Percentiles rank a stretch among this genome's conserved stretches.
These are phyloP conservation scores for Globodera rostochiensis DNA, from an alignment of 1,140 invertebrate genomes.

Conservation along the genomic window DNA sequence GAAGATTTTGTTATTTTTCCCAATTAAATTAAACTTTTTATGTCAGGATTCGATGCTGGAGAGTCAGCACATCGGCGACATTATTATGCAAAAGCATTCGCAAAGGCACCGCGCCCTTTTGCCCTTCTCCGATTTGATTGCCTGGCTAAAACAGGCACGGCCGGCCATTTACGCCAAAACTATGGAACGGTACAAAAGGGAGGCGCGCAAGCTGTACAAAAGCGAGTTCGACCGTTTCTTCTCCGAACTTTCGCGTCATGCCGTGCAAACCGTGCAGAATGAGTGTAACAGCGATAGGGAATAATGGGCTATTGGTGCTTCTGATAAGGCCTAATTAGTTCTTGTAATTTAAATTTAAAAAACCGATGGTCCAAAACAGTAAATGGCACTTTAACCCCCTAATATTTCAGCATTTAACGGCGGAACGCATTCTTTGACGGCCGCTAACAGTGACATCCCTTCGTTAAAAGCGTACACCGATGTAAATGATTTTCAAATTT, in stretches of 20 bases:
- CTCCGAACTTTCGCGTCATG: constrained; percentile 30
- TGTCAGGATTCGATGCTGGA: constrained; percentile 44
- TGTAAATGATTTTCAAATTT: constrained; percentile 17
- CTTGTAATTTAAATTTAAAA: too few relatives aligned
- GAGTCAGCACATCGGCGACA: constrained; percentile 39
- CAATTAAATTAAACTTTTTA: constrained; percentile 14
- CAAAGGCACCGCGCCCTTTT: constrained; percentile 45
- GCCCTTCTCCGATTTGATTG: constrained; percentile 45
- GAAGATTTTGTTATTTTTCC: not conserved
- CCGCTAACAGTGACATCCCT: constrained; percentile 1
- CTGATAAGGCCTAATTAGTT: not conserved
- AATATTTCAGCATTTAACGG: too few relatives aligned
- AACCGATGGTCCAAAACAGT: too few relatives aligned
- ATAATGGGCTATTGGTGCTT: not conserved
- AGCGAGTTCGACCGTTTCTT: constrained; percentile 53
- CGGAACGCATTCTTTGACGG: not conserved
- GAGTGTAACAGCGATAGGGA: constrained; percentile 2
- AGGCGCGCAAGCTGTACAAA: constrained; percentile 41
- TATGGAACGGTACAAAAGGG: constrained; percentile 45
- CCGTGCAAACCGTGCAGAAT: not conserved
- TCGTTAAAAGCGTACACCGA: constrained; percentile 34
- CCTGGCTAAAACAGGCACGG: constrained; percentile 43
- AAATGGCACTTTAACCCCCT: too few relatives aligned
- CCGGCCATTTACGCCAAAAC: constrained; percentile 38
- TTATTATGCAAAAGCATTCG: constrained; percentile 53